Percentiles rank a stretch among this genome's conserved stretches.
Evolutionary conservation across 1,140 invertebrate genomes (phyloP).

Genomic region (Limonius californicus): DNA sequence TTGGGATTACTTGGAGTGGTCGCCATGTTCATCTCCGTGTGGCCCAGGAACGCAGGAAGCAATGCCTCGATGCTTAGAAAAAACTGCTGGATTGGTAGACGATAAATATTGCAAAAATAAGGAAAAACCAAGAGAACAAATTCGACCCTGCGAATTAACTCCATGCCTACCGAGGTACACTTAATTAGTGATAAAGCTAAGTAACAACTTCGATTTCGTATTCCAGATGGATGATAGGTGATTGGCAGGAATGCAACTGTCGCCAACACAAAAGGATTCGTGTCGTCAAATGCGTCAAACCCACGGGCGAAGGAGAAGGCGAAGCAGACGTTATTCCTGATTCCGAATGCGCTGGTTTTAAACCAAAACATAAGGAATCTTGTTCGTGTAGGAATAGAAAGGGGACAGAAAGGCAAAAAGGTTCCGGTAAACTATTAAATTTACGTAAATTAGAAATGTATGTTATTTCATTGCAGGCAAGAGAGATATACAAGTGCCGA

Average conservation of each 20-base stretch:
- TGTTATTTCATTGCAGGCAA: no score
- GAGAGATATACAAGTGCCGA: no score
- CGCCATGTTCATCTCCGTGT: constrained; percentile 52
- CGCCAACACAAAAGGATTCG: constrained; percentile 30
- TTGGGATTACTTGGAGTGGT: constrained; percentile 50
- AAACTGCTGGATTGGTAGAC: constrained; percentile 41
- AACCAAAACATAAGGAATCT: constrained; percentile 35
- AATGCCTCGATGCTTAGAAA: constrained; percentile 42
- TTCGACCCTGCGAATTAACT: constrained; percentile 40
- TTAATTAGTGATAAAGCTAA: not conserved
- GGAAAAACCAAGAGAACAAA: constrained; percentile 36
- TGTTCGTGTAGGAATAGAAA: constrained; percentile 21
- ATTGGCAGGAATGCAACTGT: constrained; percentile 41
- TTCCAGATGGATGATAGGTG: constrained; percentile 44
- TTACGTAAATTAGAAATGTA: no score
- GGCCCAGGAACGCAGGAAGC: constrained; percentile 48
- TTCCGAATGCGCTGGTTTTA: constrained; percentile 37
- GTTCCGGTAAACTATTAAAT: no score
- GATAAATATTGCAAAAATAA: constrained; percentile 38
- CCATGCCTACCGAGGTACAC: constrained; percentile 40
- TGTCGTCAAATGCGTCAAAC: constrained; percentile 41
- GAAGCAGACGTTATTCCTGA: constrained; percentile 41
- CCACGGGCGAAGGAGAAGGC: constrained; percentile 43
- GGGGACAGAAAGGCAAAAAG: no score
- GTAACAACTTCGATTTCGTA: no score